Evolutionary conservation across 2,888 invertebrate genomes (phyloP).

Genomic region (Morpho helenor): DNA sequence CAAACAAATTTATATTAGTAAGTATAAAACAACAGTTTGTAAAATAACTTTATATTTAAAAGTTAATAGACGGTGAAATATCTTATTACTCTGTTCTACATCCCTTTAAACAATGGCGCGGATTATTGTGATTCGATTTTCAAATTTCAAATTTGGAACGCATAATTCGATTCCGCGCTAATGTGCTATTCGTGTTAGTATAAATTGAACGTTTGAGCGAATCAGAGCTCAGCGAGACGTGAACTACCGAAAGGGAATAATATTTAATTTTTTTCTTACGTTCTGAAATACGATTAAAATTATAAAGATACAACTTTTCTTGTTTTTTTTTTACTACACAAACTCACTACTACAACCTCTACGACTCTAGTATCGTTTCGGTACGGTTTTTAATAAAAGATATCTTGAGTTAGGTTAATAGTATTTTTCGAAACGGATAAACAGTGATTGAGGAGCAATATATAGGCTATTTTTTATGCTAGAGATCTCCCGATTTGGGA

Average conservation of each 20-base stretch:
- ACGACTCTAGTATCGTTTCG: too few species aligned
- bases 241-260: slow-evolving; percentile 37
- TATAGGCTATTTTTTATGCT: too few species aligned
- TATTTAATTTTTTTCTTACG: slow-evolving; percentile 28
- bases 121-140: slow-evolving; percentile 56
- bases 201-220: slow-evolving; percentile 61
- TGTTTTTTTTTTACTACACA: too few species aligned
- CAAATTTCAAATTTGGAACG: slow-evolving; percentile 63
- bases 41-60: neutral
- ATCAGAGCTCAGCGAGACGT: slow-evolving; percentile 53
- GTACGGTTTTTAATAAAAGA: too few species aligned
- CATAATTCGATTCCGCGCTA: slow-evolving; percentile 65
- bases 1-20: too few species aligned
- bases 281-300: neutral
- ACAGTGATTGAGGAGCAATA: too few species aligned
- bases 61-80: slow-evolving; percentile 10
- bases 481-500: too few species aligned
- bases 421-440: too few species aligned
- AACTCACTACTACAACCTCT: too few species aligned
- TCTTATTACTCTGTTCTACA: slow-evolving; percentile 32
- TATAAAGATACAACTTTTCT: too few species aligned
- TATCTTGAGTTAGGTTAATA: too few species aligned
- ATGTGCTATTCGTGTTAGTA: slow-evolving; percentile 64
- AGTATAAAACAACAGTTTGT: neutral
- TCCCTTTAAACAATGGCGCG: slow-evolving; percentile 47